A percentile compares a stretch with the other conserved stretches of the same genome.
Conservation (phyloP, 2,888 invertebrate genomes). For the Cenopis cana region DNA sequence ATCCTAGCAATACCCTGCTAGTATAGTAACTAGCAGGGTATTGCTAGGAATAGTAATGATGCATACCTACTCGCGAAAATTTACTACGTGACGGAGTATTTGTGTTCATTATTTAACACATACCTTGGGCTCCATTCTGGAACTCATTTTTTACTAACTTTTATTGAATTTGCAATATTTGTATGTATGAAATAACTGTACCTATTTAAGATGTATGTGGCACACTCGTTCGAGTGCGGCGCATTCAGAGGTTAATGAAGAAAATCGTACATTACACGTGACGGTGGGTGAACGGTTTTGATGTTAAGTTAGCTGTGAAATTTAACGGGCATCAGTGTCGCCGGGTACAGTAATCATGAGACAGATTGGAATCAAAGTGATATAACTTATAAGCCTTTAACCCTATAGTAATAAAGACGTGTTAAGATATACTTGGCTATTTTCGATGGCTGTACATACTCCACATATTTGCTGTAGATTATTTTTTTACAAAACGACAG, state of each 20-base stretch:
- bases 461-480: too few species aligned
- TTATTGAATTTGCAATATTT: too few species aligned
- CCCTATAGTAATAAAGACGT: too few species aligned
- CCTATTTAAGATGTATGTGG: not conserved
- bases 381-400: too few species aligned
- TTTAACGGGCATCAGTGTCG: slow-evolving; percentile 4
- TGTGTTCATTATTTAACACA: too few species aligned
- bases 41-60: slow-evolving; percentile 11
- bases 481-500: too few species aligned
- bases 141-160: not conserved
- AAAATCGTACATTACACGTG: slow-evolving; percentile 4
- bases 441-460: too few species aligned
- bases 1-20: too few species aligned
- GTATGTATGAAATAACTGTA: not conserved
- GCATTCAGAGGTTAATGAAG: not conserved
- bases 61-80: not conserved
- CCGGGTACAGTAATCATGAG: not conserved
- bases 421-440: too few species aligned
- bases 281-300: not conserved
- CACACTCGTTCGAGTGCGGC: not conserved
- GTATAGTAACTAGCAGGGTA: slow-evolving; percentile 8
- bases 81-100: not conserved
- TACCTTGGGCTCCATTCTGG: not conserved
- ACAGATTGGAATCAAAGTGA: too few species aligned
- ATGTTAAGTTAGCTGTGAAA: slow-evolving; percentile 4